Evolutionary conservation across 2,888 invertebrate species (phyloP).

Genomic region (Lissonota sp.): DNA sequence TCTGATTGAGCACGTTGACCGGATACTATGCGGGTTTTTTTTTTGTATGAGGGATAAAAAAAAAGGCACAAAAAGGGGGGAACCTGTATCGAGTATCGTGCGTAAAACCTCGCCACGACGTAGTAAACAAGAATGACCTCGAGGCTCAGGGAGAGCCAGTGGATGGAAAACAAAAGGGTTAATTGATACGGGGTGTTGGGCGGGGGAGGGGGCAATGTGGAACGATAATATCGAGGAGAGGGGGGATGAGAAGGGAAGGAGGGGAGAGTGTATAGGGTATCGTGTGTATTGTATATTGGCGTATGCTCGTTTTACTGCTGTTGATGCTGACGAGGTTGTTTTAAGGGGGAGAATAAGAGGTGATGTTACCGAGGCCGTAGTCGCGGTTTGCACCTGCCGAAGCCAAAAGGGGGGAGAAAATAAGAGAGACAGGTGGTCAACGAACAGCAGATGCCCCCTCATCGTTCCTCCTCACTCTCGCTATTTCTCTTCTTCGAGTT

Average conservation of each 20-base stretch:
- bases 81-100: slow-evolving; percentile 64
- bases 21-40: slow-evolving; percentile 52
- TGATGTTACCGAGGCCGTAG: slow-evolving; percentile 64
- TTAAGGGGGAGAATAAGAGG: neutral
- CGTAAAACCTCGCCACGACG: slow-evolving; percentile 69
- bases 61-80: slow-evolving; percentile 1
- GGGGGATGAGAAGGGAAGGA: slow-evolving; percentile 6
- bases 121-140: slow-evolving; percentile 78
- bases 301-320: slow-evolving; percentile 41
- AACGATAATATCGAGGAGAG: slow-evolving; percentile 1
- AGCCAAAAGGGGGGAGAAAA: slow-evolving; percentile 14
- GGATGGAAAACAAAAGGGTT: slow-evolving; percentile 75
- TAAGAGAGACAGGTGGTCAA: slow-evolving; percentile 75
- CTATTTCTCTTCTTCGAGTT: neutral
- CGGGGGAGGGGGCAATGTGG: neutral
- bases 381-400: slow-evolving; percentile 79
- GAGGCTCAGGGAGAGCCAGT: slow-evolving; percentile 55
- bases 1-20: neutral
- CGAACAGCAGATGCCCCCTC: slow-evolving; percentile 75
- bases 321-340: slow-evolving; percentile 41
- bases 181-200: slow-evolving; percentile 74
- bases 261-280: slow-evolving; percentile 5
- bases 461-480: slow-evolving; percentile 9
- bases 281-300: slow-evolving; percentile 40
- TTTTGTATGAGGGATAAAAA: neutral